Base-by-base conservation (phyloP, 2,113 vertebrate genomes). In the Tricholaema leucomelas region DNA sequence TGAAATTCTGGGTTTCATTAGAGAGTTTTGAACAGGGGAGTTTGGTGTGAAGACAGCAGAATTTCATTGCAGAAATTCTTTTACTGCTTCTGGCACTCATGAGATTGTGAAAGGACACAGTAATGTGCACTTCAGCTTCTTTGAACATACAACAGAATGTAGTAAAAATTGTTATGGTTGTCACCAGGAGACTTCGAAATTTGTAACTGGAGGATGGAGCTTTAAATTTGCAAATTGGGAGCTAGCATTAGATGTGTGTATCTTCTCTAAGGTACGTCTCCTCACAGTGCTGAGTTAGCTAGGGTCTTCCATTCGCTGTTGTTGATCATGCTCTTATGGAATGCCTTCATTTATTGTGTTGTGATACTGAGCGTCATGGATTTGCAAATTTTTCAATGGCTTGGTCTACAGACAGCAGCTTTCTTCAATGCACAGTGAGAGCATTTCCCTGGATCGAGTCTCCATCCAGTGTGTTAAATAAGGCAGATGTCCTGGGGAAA, bases 351-450 rank as follows among this genome's bases (percentile, higher is more conserved):
- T 20, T 20, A 59, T 88, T 78, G 44, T 0, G 0, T 74, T 84
- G 27, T 7, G 0, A 5, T 90, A 60, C 31, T 15, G 65, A 83
- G 77, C 44, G 3, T 16, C 56, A 23, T 1, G 2, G 23, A 36
- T 71, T 17, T 46, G 7, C 0, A 0, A 8, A 0, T 78, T 85
- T 58, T 58, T 61, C 8, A 2, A 4, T 59, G 59, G 50, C 27
- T 27, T 44, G 36, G 4, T 36, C 40, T 67, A 4, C 30, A 60
- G 82, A 54, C 9, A 78, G 44, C 48, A 61, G 66, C 50, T 88
- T 65, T 55, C 40, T 61, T 87, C 66, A 38, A n/a, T 54, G 33
- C 48, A 30, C 18, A 8, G 0, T 55, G 50, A 25, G 52, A 1
- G 6, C 44, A 55, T 54, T 61, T 78, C 35, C 21, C 48, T 81